These are phyloP conservation scores for Prunella himalayana DNA, from an alignment of 2,113 vertebrate genomes.

Conservation along the genomic window DNA sequence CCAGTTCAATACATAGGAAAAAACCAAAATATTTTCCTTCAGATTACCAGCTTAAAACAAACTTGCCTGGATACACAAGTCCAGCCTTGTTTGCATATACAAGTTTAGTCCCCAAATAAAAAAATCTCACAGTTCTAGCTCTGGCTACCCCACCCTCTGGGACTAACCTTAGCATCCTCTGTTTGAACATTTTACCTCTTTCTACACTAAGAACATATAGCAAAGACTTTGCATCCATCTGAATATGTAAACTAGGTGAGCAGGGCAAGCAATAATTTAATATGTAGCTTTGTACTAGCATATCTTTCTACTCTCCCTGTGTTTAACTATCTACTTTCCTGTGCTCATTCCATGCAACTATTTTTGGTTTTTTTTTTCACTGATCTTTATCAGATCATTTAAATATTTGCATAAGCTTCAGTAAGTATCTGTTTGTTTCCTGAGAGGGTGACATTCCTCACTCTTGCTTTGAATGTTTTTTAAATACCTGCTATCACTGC, in stretches of 20 bases:
- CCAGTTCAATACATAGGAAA: not conserved
- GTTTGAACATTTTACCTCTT: not conserved
- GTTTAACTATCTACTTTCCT: not conserved
- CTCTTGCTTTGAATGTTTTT: constrained; percentile 8
- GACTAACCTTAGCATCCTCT: not conserved
- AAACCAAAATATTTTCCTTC: not conserved
- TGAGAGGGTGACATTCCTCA: not conserved
- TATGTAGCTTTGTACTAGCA: not conserved
- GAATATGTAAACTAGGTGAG: not conserved
- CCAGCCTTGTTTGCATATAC: not conserved
- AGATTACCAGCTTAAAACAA: not conserved
- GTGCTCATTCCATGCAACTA: not conserved
- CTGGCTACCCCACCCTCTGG: not conserved
- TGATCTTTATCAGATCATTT: not conserved
- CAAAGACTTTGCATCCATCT: not conserved
- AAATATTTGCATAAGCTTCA: not conserved
- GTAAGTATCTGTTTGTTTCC: not conserved
- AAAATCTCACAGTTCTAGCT: not conserved
- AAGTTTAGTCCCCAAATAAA: not conserved
- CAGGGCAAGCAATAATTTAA: not conserved
- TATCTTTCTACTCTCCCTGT: not conserved
- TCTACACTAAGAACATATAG: not conserved
- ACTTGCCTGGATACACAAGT: not conserved
- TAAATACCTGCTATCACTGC: not conserved
- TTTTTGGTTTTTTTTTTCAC: not conserved